Base-by-base conservation (phyloP, 2,797 vertebrate species). In the Gymnocypris eckloni region DNA sequence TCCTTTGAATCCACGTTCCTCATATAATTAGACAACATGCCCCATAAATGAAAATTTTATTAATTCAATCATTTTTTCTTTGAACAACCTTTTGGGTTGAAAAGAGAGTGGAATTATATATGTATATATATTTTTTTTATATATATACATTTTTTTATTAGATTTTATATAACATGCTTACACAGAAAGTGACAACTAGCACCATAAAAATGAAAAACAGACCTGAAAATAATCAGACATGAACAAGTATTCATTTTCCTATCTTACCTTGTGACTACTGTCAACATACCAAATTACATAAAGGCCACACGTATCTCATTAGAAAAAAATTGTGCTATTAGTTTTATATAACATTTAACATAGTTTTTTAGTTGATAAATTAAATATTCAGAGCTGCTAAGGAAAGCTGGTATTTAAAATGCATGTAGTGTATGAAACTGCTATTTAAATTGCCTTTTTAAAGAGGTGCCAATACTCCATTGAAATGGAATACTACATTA, bases 401-500 rank as follows among this genome's bases (percentile, higher is more conserved):
- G 20, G 33, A 56, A 56, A 71, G 16, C 50, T 56, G 50, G 5
- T n/a, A 41, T 72, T 64, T 64, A 13, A 82, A 43, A 71, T 13
- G 37, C 41, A 43, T 56, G 37, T 12, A 72, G 33, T 61, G 41
- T 71, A 43, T 59, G 39, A 82, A 73, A 33, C 28, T 20, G 59
- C 20, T 45, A 59, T 72, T 82, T 59, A 11, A 73, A 67, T 52
- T 50, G 79, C 61, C 45, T 37, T 69, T 81, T 80, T 48, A 50
- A 61, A 73, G 10, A 61, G 39, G 67, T 82, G 39, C 7, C 80
- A 82, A 72, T 64, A 13, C 78, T 66, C 22, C 10, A 64, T 25
- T 82, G 67, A 56, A 82, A 82, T 43, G n/a, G n/a, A 72, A 73
- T 72, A 48, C 70, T 33, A 20, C 67, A 56, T 82, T 82, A 82